Evolutionary conservation across 2,888 invertebrate species (phyloP).

Genomic region (Drosophila tripunctata): DNA sequence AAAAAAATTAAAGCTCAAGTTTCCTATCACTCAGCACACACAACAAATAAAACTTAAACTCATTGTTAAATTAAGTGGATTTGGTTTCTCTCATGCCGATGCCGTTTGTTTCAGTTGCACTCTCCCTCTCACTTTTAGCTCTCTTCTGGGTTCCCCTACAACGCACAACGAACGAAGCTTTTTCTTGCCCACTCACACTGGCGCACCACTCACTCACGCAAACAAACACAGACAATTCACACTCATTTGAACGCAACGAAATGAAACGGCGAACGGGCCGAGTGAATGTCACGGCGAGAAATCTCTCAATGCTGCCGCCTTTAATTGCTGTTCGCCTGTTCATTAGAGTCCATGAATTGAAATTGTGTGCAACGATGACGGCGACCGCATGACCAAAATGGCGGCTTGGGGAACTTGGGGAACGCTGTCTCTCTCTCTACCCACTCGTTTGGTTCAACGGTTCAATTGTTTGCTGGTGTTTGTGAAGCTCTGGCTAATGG

Average conservation of each 20-base stretch:
- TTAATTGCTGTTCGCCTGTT: slow-evolving; percentile 76
- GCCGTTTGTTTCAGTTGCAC: slow-evolving; percentile 7
- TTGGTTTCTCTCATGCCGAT: slow-evolving; percentile 25
- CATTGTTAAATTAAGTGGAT: slow-evolving; percentile 30
- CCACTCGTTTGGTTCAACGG: slow-evolving; percentile 35
- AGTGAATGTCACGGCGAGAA: slow-evolving; percentile 65
- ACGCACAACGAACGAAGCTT: slow-evolving; percentile 50
- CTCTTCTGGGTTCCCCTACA: slow-evolving; percentile 23
- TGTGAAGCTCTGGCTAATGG: slow-evolving; percentile 29
- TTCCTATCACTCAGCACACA: slow-evolving; percentile 34
- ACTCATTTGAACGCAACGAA: slow-evolving; percentile 62
- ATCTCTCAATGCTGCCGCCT: slow-evolving; percentile 46
- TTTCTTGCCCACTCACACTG: slow-evolving; percentile 21
- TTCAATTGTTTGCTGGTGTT: slow-evolving; percentile 33
- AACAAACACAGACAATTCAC: slow-evolving; percentile 48
- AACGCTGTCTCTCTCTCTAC: no score
- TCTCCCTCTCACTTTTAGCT: slow-evolving; percentile 31
- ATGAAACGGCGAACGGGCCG: slow-evolving; percentile 55
- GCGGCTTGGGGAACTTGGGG: slow-evolving; percentile 34
- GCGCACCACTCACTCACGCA: slow-evolving; percentile 12
- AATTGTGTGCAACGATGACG: slow-evolving; percentile 76
- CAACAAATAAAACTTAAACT: slow-evolving; percentile 23
- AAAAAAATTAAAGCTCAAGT: slow-evolving; percentile 47
- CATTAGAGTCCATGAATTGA: slow-evolving; percentile 84
- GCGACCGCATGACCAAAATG: slow-evolving; percentile 56